Evolutionary conservation across 2,797 vertebrate species (phyloP).

Genomic region (Anabacerthia variegaticeps): DNA sequence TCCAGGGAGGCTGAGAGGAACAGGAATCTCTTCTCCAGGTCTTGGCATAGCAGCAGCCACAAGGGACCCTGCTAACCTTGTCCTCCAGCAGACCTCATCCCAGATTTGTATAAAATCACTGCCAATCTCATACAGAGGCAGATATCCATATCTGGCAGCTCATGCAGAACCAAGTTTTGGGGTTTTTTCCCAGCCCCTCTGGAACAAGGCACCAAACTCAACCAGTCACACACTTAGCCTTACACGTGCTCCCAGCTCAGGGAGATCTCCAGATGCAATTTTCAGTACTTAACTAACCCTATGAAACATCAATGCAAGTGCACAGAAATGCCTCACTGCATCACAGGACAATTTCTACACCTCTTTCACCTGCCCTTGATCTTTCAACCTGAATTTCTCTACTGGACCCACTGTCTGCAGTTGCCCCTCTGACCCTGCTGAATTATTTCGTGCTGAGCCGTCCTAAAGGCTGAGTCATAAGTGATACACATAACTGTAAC

Average conservation of each 20-base stretch:
- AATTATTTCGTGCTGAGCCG: neutral
- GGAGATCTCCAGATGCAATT: neutral
- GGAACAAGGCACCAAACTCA: neutral
- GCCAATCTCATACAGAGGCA: neutral
- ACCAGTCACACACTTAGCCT: neutral
- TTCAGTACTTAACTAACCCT: neutral
- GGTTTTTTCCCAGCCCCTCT: neutral
- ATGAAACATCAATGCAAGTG: rapidly evolving
- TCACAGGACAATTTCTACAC: neutral
- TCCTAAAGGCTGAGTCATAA: neutral
- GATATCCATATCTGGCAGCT: rapidly evolving
- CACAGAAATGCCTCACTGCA: neutral
- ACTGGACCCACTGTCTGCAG: neutral
- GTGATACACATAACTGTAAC: rapidly evolving
- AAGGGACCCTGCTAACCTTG: neutral
- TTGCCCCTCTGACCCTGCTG: neutral
- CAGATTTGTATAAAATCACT: neutral
- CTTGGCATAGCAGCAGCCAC: neutral
- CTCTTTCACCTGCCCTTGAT: neutral
- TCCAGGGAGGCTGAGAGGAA: neutral
- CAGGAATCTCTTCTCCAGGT: neutral
- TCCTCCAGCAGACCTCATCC: neutral
- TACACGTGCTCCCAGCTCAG: neutral
- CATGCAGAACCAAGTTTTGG: rapidly evolving
- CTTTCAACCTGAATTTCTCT: neutral